phyloP scores from a whole-genome alignment of 2,888 invertebrate species.

The Hypomecis punctinalis region DNA sequence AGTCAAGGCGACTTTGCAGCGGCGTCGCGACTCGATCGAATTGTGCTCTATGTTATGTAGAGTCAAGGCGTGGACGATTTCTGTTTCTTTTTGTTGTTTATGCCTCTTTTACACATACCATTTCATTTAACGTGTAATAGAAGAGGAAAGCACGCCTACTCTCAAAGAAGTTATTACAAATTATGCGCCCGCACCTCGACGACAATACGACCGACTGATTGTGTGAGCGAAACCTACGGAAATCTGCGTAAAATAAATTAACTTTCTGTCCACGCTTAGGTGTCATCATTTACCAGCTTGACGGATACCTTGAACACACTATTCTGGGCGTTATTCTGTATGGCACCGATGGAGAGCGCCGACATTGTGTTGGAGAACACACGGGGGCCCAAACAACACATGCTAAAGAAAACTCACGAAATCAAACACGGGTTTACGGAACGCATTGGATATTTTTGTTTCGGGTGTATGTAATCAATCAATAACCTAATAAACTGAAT shows the following conservation, averaged over 20 bases:
- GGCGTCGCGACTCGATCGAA: too few species aligned
- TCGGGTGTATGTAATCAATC: slow-evolving; percentile 75
- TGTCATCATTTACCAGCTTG: slow-evolving; percentile 86
- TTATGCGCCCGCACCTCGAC: too few species aligned
- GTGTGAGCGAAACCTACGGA: neutral
- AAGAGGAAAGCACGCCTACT: too few species aligned
- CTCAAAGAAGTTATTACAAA: too few species aligned
- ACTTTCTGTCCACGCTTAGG: slow-evolving; percentile 58
- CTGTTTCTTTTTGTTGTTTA: too few species aligned
- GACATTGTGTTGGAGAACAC: slow-evolving; percentile 87
- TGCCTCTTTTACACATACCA: too few species aligned
- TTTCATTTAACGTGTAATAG: too few species aligned
- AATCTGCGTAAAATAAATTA: neutral
- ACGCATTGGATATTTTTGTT: slow-evolving; percentile 88
- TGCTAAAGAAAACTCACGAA: slow-evolving; percentile 60
- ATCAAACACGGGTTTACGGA: slow-evolving; percentile 87
- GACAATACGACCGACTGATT: too few species aligned
- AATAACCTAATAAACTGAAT: neutral
- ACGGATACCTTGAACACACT: slow-evolving; percentile 86
- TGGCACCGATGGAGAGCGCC: slow-evolving; percentile 87
- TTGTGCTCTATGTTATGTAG: too few species aligned
- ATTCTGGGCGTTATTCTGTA: slow-evolving; percentile 89
- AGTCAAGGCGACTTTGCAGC: too few species aligned
- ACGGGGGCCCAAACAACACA: slow-evolving; percentile 55
- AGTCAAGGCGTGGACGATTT: too few species aligned